Evolutionary conservation across 2,888 invertebrate species (phyloP).

Genomic region (Macrosiphum euphorbiae): DNA sequence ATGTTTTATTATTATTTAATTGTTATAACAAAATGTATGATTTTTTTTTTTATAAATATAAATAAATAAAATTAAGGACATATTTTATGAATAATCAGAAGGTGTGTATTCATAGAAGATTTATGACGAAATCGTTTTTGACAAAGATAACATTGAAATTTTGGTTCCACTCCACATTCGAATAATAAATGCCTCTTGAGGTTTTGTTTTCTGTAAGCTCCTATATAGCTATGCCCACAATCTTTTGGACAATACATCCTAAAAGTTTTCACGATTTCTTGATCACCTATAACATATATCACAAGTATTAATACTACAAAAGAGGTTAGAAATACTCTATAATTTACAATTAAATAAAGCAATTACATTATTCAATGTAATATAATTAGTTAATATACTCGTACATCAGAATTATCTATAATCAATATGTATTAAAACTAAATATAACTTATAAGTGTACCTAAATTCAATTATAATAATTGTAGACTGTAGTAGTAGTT

Average conservation of each 20-base stretch:
- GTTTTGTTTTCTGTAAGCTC: slow-evolving; percentile 1
- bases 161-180: slow-evolving; percentile 67
- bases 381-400: neutral
- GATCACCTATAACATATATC: slow-evolving; percentile 18
- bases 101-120: slow-evolving; percentile 27
- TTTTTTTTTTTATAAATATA: neutral
- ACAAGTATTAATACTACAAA: neutral
- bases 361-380: neutral
- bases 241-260: slow-evolving; percentile 38
- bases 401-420: neutral
- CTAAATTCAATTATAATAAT: neutral
- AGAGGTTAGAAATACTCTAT: neutral
- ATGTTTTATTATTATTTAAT: neutral
- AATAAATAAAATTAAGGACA: neutral
- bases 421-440: neutral
- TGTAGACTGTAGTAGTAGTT: neutral
- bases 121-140: slow-evolving; percentile 65
- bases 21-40: neutral
- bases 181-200: slow-evolving; percentile 63
- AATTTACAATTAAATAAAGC: neutral
- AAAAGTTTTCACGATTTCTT: neutral
- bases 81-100: neutral
- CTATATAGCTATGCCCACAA: slow-evolving; percentile 10
- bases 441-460: neutral
- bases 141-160: slow-evolving; percentile 67